Percentiles rank a stretch among this genome's conserved stretches.
Conservation (phyloP, 2,888 invertebrate genomes). For the Drosophila phalerata region DNA sequence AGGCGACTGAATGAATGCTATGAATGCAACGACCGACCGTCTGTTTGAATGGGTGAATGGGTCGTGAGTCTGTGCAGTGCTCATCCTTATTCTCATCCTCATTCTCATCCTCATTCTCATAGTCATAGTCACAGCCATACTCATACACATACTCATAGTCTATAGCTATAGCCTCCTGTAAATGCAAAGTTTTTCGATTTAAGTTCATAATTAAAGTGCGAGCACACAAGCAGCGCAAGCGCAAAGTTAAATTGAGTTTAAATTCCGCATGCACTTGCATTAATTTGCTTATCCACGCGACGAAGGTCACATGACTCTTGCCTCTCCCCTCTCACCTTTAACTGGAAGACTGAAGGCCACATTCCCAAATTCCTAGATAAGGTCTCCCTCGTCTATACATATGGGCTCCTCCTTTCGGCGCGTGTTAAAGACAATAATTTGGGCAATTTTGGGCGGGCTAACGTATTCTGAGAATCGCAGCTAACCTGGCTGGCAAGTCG, state of each 20-base stretch:
- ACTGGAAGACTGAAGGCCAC: conserved; percentile 24
- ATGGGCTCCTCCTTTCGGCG: conserved; percentile 23
- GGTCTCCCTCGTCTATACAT: neutral
- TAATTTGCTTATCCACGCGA: conserved; percentile 56
- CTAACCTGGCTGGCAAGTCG: conserved; percentile 60
- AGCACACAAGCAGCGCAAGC: conserved; percentile 19
- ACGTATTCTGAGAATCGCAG: conserved; percentile 33
- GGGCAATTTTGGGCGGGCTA: conserved; percentile 59
- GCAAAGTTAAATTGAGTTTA: conserved; percentile 78
- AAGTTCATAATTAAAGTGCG: conserved; percentile 79
- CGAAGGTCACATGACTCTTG: conserved; percentile 63
- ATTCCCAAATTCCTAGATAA: conserved; percentile 7
- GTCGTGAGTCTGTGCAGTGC: conserved; percentile 1
- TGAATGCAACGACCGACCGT: conserved; percentile 41
- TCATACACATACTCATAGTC: neutral
- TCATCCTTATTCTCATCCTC: conserved; percentile 5
- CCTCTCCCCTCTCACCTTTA: conserved; percentile 18
- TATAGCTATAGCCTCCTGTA: conserved; percentile 25
- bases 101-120: conserved; percentile 1
- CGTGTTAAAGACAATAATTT: conserved; percentile 73
- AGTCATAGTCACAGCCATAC: conserved; percentile 14
- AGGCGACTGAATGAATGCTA: conserved; percentile 42
- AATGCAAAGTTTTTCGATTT: conserved; percentile 77
- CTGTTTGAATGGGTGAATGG: conserved; percentile 56
- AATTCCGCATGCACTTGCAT: conserved; percentile 63